phyloP scores from a whole-genome alignment of 2,113 vertebrate species.

The Bos indicus region DNA sequence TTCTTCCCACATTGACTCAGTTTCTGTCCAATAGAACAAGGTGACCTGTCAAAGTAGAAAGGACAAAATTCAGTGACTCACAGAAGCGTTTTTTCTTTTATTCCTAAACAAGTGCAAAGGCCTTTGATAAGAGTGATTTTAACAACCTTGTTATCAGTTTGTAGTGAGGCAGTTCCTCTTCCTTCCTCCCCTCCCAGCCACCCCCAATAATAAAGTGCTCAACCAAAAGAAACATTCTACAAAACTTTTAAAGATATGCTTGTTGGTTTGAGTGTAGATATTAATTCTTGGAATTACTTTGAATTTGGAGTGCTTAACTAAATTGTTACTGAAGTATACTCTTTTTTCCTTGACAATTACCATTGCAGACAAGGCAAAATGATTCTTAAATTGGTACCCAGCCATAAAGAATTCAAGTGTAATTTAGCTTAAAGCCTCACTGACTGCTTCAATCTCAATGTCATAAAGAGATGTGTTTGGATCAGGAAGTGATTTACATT shows the following conservation, averaged over 20 bases:
- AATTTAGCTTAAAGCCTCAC: background rate
- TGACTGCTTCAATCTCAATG: background rate
- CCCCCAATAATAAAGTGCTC: background rate
- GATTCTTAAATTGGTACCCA: background rate
- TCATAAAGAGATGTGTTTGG: background rate
- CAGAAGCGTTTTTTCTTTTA: background rate
- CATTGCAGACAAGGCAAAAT: background rate
- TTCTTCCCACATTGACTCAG: background rate
- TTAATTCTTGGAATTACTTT: background rate
- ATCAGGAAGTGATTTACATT: background rate
- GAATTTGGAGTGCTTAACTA: background rate
- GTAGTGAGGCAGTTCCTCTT: constrained; percentile 19
- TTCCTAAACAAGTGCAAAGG: constrained; percentile 56
- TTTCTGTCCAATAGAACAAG: constrained; percentile 35
- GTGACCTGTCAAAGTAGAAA: constrained; percentile 50
- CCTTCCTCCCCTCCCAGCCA: constrained; percentile 17
- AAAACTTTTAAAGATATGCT: constrained; percentile 11
- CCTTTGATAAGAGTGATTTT: constrained; percentile 42
- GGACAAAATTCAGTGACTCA: constrained; percentile 47
- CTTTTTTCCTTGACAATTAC: background rate
- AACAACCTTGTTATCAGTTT: constrained; percentile 42
- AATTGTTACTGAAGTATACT: background rate
- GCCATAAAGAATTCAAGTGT: background rate
- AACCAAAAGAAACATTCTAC: constrained; percentile 41
- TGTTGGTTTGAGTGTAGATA: background rate